phyloP scores from a whole-genome alignment of 2,888 invertebrate species.

The Koerneria pararmatus region DNA sequence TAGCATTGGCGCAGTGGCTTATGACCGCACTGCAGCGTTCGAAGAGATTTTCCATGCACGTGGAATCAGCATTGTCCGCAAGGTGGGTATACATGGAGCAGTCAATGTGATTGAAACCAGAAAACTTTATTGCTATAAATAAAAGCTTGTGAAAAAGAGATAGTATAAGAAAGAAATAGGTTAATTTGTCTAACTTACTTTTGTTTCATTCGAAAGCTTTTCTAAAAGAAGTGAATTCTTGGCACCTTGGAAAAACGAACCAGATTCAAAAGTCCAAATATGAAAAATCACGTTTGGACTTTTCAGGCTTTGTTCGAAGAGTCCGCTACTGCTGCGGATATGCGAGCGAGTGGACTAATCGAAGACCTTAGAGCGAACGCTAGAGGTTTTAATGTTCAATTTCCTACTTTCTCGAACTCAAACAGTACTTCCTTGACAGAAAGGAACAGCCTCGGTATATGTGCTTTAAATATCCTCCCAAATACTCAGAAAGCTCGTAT shows the following conservation, averaged over 20 bases:
- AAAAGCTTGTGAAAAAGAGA: neutral
- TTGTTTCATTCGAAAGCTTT: too few relatives aligned
- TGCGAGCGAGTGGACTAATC: conserved; percentile 45
- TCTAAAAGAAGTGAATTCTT: too few relatives aligned
- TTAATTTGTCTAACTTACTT: too few relatives aligned
- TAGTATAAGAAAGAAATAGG: neutral
- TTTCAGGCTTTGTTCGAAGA: conserved; percentile 51
- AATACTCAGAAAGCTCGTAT: too few relatives aligned
- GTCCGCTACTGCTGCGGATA: conserved; percentile 43
- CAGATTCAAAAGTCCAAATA: too few relatives aligned
- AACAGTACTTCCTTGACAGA: too few relatives aligned
- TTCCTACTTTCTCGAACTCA: neutral
- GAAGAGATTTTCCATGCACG: conserved; percentile 55
- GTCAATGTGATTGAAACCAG: conserved; percentile 8
- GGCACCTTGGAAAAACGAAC: too few relatives aligned
- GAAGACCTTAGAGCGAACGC: conserved; percentile 50
- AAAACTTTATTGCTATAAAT: neutral
- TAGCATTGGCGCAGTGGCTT: conserved; percentile 53
- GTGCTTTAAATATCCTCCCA: too few relatives aligned
- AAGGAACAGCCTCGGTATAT: too few relatives aligned
- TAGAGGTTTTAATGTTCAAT: conserved; percentile 34
- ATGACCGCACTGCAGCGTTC: conserved; percentile 49
- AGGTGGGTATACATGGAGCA: conserved; percentile 25
- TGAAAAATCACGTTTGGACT: too few relatives aligned
- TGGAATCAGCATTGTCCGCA: conserved; percentile 43